Evolutionary conservation across 2,888 invertebrate species (phyloP).

Genomic region (Dusona sp.): DNA sequence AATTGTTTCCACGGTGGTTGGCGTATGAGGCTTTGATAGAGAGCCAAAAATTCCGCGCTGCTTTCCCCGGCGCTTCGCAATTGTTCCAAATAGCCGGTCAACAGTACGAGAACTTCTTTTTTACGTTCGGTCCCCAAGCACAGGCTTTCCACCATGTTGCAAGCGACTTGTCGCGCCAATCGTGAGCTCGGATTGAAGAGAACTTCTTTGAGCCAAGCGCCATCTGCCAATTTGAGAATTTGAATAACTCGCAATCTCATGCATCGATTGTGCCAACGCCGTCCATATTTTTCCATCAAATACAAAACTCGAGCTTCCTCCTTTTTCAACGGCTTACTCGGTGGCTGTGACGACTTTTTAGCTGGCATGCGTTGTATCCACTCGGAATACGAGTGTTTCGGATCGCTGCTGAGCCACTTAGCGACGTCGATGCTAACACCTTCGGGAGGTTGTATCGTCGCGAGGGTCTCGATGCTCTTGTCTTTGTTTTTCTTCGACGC

Average conservation of each 20-base stretch:
- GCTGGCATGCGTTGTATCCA: slow-evolving; percentile 90
- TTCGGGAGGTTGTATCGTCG: slow-evolving; percentile 86
- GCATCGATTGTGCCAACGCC: slow-evolving; percentile 87
- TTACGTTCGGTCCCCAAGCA: slow-evolving; percentile 90
- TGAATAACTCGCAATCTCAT: slow-evolving; percentile 86
- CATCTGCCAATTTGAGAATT: slow-evolving; percentile 88
- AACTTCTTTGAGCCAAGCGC: slow-evolving; percentile 95
- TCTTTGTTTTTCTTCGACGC: slow-evolving; percentile 87
- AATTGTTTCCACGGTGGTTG: slow-evolving; percentile 97
- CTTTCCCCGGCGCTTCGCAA: slow-evolving; percentile 95
- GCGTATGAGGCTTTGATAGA: slow-evolving; percentile 94
- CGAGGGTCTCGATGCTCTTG: slow-evolving; percentile 85
- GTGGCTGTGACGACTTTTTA: slow-evolving; percentile 80
- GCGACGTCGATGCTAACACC: slow-evolving; percentile 90
- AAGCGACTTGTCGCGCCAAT: slow-evolving; percentile 94
- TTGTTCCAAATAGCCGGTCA: slow-evolving; percentile 95
- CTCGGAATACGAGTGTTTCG: slow-evolving; percentile 89
- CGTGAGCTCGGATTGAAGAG: slow-evolving; percentile 96
- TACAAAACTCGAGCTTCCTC: slow-evolving; percentile 85
- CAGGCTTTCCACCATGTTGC: slow-evolving; percentile 94
- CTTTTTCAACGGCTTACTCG: slow-evolving; percentile 78
- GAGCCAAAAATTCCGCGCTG: slow-evolving; percentile 94
- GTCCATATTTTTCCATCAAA: slow-evolving; percentile 91
- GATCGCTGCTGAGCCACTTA: slow-evolving; percentile 91
- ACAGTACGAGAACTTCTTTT: slow-evolving; percentile 92